These are phyloP conservation scores for Chymomyza amoena DNA, from an alignment of 2,888 invertebrate species.

Conservation along the genomic window DNA sequence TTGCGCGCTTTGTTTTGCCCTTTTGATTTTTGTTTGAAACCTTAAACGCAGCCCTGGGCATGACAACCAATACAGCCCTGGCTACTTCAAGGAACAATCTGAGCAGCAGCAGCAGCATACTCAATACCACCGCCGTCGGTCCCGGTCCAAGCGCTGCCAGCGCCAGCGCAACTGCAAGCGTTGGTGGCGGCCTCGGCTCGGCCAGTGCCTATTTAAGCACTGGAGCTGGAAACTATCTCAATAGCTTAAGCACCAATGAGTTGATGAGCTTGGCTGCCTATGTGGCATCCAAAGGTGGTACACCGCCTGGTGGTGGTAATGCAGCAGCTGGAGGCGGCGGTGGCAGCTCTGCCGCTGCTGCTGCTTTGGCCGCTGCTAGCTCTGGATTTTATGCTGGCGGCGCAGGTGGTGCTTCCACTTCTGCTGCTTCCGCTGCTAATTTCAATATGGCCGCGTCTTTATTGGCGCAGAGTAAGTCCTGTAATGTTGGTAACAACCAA, in stretches of 20 bases:
- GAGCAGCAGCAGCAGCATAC: neutral
- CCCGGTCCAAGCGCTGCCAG: neutral
- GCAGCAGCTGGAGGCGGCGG: slow-evolving; percentile 26
- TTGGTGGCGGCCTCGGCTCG: slow-evolving; percentile 28
- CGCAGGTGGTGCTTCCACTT: slow-evolving; percentile 60
- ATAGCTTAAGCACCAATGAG: slow-evolving; percentile 73
- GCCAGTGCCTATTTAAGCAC: slow-evolving; percentile 57
- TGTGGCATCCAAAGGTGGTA: slow-evolving; percentile 67
- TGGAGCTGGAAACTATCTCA: slow-evolving; percentile 54
- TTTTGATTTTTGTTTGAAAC: slow-evolving; percentile 3
- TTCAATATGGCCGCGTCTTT: slow-evolving; percentile 85
- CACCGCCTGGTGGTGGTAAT: slow-evolving; percentile 3
- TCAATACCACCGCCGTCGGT: neutral
- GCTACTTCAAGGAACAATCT: slow-evolving; percentile 11
- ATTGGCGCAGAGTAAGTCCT: slow-evolving; percentile 90
- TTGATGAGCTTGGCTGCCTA: slow-evolving; percentile 74
- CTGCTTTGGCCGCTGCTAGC: slow-evolving; percentile 41
- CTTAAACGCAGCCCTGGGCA: slow-evolving; percentile 15
- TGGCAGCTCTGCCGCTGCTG: slow-evolving; percentile 26
- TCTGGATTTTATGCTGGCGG: slow-evolving; percentile 75
- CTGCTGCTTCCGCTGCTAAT: slow-evolving; percentile 73
- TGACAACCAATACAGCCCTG: slow-evolving; percentile 11
- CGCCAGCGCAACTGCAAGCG: slow-evolving; percentile 11
- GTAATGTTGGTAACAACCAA: slow-evolving; percentile 78
- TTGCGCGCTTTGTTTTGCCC: slow-evolving; percentile 8